Evolutionary conservation across 2,797 vertebrate genomes (phyloP).

Genomic region (Propithecus perrieri): DNA sequence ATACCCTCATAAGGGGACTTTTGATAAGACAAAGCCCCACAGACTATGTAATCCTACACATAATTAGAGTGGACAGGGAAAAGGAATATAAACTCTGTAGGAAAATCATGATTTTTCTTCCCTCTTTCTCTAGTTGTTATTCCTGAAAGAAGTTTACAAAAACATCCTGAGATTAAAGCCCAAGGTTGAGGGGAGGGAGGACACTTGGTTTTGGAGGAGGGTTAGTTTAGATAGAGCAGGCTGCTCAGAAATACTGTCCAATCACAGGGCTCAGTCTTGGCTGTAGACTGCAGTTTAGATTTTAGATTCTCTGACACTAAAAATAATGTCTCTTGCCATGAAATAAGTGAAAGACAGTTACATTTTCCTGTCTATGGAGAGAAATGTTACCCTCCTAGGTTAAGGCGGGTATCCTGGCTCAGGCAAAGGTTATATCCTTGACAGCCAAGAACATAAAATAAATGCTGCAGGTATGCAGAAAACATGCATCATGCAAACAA

Average conservation of each 20-base stretch:
- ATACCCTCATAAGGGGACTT: neutral
- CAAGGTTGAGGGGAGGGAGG: neutral
- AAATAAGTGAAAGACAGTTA: slow-evolving; percentile 9
- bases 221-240: neutral
- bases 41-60: neutral
- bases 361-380: neutral
- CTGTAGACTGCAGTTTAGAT: neutral
- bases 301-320: slow-evolving; percentile 35
- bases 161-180: neutral
- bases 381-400: neutral
- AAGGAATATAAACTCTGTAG: neutral
- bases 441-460: neutral
- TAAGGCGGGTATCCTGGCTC: neutral
- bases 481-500: neutral
- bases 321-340: neutral
- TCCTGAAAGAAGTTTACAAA: neutral
- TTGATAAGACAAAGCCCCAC: neutral
- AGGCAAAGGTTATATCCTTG: neutral
- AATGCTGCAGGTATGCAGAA: neutral
- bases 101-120: neutral
- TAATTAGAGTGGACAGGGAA: neutral
- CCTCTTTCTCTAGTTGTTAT: neutral
- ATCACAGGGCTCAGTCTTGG: neutral
- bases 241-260: slow-evolving; percentile 1
- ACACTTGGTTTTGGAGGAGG: neutral